Evolutionary conservation across 1,140 invertebrate species (phyloP).

Genomic region (Ruditapes philippinarum): DNA sequence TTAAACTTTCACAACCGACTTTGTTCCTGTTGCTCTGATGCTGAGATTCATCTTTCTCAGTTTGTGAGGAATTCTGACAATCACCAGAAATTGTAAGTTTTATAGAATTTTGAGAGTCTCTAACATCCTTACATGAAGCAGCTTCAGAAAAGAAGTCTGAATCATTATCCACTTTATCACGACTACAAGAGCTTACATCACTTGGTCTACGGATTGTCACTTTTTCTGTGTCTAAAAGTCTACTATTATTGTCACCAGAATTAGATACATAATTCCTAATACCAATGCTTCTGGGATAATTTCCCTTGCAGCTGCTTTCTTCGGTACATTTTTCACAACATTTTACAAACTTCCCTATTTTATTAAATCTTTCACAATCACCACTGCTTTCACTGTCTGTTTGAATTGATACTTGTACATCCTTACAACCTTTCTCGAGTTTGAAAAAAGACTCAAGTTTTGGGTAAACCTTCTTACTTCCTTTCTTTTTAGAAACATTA

Average conservation of each 20-base stretch:
- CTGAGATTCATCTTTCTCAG: neutral
- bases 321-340: neutral
- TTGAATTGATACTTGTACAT: neutral
- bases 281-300: neutral
- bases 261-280: neutral
- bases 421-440: neutral
- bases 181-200: too few relatives aligned
- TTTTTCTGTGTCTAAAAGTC: too few relatives aligned
- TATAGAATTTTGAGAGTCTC: neutral
- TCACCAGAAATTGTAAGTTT: neutral
- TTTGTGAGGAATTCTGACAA: too few relatives aligned
- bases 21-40: neutral
- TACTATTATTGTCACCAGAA: neutral
- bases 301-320: neutral
- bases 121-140: neutral
- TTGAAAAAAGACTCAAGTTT: neutral
- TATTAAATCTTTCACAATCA: neutral
- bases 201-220: too few relatives aligned
- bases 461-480: neutral
- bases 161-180: too few relatives aligned
- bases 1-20: neutral
- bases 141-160: neutral
- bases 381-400: slow-evolving; percentile 5
- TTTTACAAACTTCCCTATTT: neutral
- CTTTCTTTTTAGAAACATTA: neutral